Evolutionary conservation across 2,888 invertebrate species (phyloP).

Genomic region (Sisyra terminalis): DNA sequence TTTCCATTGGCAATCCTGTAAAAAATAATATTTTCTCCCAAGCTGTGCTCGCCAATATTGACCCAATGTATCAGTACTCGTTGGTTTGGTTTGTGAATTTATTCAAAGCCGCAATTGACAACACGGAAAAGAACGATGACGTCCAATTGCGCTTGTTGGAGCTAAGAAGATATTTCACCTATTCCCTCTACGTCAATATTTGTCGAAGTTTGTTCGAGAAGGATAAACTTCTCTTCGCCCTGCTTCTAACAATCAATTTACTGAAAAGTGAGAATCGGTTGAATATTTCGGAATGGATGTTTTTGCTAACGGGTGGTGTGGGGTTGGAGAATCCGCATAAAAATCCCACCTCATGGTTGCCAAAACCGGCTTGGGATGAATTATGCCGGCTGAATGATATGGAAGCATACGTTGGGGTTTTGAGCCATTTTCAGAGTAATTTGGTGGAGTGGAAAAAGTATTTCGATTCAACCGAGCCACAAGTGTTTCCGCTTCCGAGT

Average conservation of each 20-base stretch:
- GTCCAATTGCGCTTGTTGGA: slow-evolving; percentile 56
- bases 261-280: slow-evolving; percentile 40
- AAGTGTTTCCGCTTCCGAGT: slow-evolving; percentile 45
- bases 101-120: slow-evolving; percentile 72
- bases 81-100: slow-evolving; percentile 86
- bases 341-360: slow-evolving; percentile 58
- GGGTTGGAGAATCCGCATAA: slow-evolving; percentile 55
- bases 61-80: slow-evolving; percentile 97
- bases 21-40: slow-evolving; percentile 8
- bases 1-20: neutral
- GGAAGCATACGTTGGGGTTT: slow-evolving; percentile 39
- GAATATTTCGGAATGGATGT: slow-evolving; percentile 58
- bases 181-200: slow-evolving; percentile 77
- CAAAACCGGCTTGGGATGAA: slow-evolving; percentile 59
- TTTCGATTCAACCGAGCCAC: slow-evolving; percentile 63
- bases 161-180: slow-evolving; percentile 68
- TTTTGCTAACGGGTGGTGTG: slow-evolving; percentile 74
- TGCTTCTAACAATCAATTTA: slow-evolving; percentile 57
- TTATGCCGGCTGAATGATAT: slow-evolving; percentile 45
- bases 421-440: slow-evolving; percentile 42
- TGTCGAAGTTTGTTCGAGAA: slow-evolving; percentile 89
- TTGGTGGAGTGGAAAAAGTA: slow-evolving; percentile 48
- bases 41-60: slow-evolving; percentile 78
- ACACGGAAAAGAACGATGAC: slow-evolving; percentile 70
- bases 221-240: slow-evolving; percentile 82